Base-by-base conservation (phyloP, 2,888 invertebrate genomes). In the Cremastinae sp. region DNA sequence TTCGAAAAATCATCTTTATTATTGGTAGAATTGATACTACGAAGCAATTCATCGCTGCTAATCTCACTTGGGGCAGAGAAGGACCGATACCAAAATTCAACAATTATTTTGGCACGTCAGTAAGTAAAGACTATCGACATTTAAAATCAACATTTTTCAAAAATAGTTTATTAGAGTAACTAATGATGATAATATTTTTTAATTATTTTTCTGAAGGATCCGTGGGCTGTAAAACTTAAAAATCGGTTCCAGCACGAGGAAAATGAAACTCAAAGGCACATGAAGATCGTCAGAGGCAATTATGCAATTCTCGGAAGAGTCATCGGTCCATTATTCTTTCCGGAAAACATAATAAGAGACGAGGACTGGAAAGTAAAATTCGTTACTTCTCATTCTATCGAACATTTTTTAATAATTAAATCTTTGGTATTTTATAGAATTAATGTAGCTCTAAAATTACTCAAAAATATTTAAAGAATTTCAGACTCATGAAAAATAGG, bases 1-100 rank as follows among this genome's bases (percentile, higher is more conserved):
- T n/a, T n/a, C n/a, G n/a, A n/a, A n/a, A n/a, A n/a, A n/a, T n/a
- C 41, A 41, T 74, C n/a, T n/a, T n/a, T n/a, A n/a, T n/a, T n/a
- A n/a, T n/a, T n/a, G n/a, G 8, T 41, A 88, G 88, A 37, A 86
- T 88, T 45, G 85, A 88, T 61, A 87, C 83, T 0, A 51, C 82
- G 10, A 49, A 80, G 41, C 85, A 89, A 62, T 87, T 89, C 12
- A 66, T 88, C 28, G 77, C 81, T n/a, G 82, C 82, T 1, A 87
- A 87, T 78, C 74, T 89, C 10, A 80, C 82, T 0, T 89, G 89
- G 89, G 86, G 88, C 4, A 78, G 83, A 62, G 70, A 74, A 55
- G 80, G 79, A 0, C 78, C 78, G 0, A 22, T 18, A 7, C 88
- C 87, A 9, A 1, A 28, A 28, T 28, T 28, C 28, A 28, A 28